Conservation (phyloP, 2,888 invertebrate species). For the Morpho deidamia region DNA sequence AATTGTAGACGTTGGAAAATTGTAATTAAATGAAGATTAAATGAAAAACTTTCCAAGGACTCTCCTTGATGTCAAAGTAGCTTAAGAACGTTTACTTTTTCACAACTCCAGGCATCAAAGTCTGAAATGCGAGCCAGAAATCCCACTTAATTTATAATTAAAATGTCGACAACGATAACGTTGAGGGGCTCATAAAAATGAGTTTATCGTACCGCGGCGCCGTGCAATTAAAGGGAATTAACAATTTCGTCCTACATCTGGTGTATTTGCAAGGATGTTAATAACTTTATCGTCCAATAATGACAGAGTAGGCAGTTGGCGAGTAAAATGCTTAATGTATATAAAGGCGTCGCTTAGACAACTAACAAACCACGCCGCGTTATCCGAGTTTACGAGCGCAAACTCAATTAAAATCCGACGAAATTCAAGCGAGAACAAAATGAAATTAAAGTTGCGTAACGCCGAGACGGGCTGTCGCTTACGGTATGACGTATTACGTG, state of each 20-base stretch:
- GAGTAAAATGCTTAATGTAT: conserved; percentile 33
- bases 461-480: conserved; percentile 35
- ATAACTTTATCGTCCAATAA: conserved; percentile 63
- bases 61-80: conserved; percentile 25
- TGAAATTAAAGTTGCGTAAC: conserved; percentile 67
- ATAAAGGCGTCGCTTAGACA: conserved; percentile 46
- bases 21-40: conserved; percentile 25
- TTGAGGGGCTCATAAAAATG: conserved; percentile 57
- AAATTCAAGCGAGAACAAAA: conserved; percentile 53
- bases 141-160: conserved; percentile 59
- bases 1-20: conserved; percentile 17
- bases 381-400: conserved; percentile 46
- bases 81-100: conserved; percentile 27
- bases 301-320: conserved; percentile 30
- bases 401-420: conserved; percentile 67
- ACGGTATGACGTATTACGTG: conserved; percentile 35
- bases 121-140: conserved; percentile 33
- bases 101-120: conserved; percentile 28
- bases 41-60: conserved; percentile 19
- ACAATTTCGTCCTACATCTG: conserved; percentile 64
- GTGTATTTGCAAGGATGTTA: conserved; percentile 36
- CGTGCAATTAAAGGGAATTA: conserved; percentile 67
- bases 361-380: conserved; percentile 54
- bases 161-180: conserved; percentile 61
- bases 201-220: conserved; percentile 55